These are phyloP conservation scores for Paragorgia papillata DNA, from an alignment of 92 coral and sea anemone species.

Conservation along the genomic window DNA sequence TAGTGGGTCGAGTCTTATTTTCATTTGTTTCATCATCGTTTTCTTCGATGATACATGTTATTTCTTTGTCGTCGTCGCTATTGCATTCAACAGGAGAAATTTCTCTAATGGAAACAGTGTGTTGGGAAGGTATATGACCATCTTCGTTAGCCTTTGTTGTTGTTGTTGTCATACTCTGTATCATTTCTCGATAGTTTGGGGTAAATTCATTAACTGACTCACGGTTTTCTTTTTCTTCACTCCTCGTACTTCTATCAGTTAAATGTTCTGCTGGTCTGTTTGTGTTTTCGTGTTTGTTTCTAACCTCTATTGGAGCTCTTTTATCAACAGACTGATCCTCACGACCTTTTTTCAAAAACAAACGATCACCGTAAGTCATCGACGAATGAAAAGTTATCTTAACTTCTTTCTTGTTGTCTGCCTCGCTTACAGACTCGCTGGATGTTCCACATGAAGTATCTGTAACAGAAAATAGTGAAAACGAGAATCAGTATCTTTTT, in stretches of 20 bases:
- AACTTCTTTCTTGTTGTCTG: constrained; percentile 66
- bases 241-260: neutral
- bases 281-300: constrained; percentile 16
- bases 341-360: constrained; percentile 80
- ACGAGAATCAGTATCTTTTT: neutral
- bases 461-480: constrained; percentile 15
- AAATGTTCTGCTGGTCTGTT: neutral
- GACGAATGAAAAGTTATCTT: constrained; percentile 74
- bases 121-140: neutral
- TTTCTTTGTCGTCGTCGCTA: constrained; percentile 58
- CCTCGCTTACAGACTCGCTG: constrained; percentile 60
- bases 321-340: constrained; percentile 27
- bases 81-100: constrained; percentile 40
- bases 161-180: constrained; percentile 69
- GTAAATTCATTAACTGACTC: constrained; percentile 50
- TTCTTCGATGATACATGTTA: constrained; percentile 74
- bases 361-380: constrained; percentile 80
- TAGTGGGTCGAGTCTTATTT: constrained; percentile 50
- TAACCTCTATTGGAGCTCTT: constrained; percentile 17
- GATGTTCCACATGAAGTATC: constrained; percentile 75
- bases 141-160: constrained; percentile 41
- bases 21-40: constrained; percentile 12
- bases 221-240: constrained; percentile 18
- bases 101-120: constrained; percentile 65
- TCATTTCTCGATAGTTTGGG: constrained; percentile 83